These are phyloP conservation scores for Spea multiplicata DNA, from an alignment of 2,113 vertebrate genomes.

Conservation along the genomic window DNA sequence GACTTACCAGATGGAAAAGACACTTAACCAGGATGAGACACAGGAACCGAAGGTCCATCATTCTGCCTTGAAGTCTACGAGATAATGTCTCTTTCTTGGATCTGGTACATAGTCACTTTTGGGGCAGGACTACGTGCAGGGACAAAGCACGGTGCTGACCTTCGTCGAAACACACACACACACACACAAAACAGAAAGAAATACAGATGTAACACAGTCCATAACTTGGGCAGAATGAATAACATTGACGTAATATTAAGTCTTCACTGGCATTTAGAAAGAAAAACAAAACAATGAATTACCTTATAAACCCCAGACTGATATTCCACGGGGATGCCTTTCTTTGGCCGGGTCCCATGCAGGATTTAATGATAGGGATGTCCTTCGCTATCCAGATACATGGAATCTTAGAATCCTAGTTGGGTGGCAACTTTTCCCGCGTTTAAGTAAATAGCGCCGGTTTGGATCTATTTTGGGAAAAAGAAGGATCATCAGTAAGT, in stretches of 20 bases:
- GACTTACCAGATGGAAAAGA: slow-evolving; percentile 86
- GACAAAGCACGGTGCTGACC: slow-evolving; percentile 61
- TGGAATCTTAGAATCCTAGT: not conserved
- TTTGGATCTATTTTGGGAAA: not conserved
- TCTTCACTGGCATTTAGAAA: not conserved
- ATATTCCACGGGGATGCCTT: not conserved
- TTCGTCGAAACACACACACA: slow-evolving; percentile 57
- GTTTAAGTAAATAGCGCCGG: not conserved
- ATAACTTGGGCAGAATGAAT: not conserved
- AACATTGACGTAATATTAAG: not conserved
- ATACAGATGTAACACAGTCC: not conserved
- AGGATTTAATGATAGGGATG: not conserved
- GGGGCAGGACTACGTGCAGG: slow-evolving; percentile 57
- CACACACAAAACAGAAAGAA: slow-evolving; percentile 19
- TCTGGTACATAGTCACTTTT: slow-evolving; percentile 73
- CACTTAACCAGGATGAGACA: slow-evolving; percentile 75
- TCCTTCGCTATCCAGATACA: not conserved
- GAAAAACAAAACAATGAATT: not conserved
- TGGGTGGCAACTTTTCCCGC: slow-evolving; percentile 11
- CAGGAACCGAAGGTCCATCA: slow-evolving; percentile 76
- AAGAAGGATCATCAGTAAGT: not conserved
- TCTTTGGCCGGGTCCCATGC: slow-evolving; percentile 14
- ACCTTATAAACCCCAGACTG: slow-evolving; percentile 19
- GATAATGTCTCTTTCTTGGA: slow-evolving; percentile 64
- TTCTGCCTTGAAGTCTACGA: slow-evolving; percentile 71